These are phyloP conservation scores for Orcinus orca DNA, from an alignment of 2,113 vertebrate species.

Conservation along the genomic window DNA sequence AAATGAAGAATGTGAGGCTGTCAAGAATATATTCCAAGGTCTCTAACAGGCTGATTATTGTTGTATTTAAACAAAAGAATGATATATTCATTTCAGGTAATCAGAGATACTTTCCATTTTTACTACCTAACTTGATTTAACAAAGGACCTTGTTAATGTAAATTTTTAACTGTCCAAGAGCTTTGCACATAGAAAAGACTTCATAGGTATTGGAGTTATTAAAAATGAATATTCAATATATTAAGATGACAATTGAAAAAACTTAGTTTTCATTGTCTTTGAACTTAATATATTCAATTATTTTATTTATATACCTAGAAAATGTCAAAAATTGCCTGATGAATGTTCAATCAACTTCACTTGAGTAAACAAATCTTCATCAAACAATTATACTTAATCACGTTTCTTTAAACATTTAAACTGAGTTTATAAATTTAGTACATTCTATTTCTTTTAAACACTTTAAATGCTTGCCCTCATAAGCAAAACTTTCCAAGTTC, in stretches of 20 bases:
- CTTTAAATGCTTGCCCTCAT: not conserved
- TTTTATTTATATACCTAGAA: not conserved
- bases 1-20: not conserved
- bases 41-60: not conserved
- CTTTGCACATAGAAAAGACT: not conserved
- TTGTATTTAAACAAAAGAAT: constrained; percentile 3
- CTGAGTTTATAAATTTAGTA: not conserved
- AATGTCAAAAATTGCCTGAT: constrained; percentile 1
- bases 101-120: not conserved
- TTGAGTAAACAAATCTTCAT: constrained; percentile 9
- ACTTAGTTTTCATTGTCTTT: not conserved
- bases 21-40: not conserved
- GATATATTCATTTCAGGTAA: not conserved
- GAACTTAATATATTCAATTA: not conserved
- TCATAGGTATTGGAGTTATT: not conserved
- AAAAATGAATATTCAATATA: constrained; percentile 20
- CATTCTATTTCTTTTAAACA: not conserved
- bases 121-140: not conserved
- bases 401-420: not conserved
- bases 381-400: not conserved
- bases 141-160: not conserved
- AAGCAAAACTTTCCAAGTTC: constrained; percentile 9
- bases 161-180: not conserved
- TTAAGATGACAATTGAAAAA: not conserved
- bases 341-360: not conserved